Conservation (phyloP, 1,140 invertebrate species). For the Tetramorium simillimum region DNA sequence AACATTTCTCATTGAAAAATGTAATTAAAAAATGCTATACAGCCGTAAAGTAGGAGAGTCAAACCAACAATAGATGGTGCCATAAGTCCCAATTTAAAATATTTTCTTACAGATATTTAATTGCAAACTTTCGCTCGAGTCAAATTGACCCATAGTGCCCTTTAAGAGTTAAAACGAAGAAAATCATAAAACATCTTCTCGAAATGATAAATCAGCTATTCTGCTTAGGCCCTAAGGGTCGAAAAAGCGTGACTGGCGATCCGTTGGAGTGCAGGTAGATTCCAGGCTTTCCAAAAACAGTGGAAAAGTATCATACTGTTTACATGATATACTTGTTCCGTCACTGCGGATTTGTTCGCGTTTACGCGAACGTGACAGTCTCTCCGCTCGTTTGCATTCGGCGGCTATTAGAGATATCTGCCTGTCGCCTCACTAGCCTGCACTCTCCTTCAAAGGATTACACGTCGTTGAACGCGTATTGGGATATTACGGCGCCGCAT, state of each 20-base stretch:
- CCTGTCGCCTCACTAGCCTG: not conserved
- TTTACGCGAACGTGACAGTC: constrained; percentile 25
- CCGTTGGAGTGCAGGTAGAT: not conserved
- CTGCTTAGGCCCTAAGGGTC: not conserved
- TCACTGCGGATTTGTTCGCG: constrained; percentile 4
- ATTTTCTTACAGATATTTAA: too few relatives aligned
- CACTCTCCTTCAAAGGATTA: constrained; percentile 40
- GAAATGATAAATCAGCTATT: too few relatives aligned
- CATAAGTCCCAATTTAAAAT: too few relatives aligned
- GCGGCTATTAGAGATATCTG: constrained; percentile 36
- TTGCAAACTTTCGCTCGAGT: too few relatives aligned
- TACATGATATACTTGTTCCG: not conserved
- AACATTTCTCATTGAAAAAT: too few relatives aligned
- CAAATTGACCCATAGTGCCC: too few relatives aligned
- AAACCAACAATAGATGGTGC: too few relatives aligned
- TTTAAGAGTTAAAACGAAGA: too few relatives aligned
- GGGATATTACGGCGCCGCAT: not conserved
- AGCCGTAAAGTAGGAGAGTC: too few relatives aligned
- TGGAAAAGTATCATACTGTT: not conserved
- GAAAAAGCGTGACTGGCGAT: not conserved
- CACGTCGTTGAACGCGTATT: constrained; percentile 29
- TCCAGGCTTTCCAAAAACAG: not conserved
- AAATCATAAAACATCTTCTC: too few relatives aligned
- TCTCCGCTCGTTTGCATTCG: constrained; percentile 8
- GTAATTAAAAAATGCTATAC: too few relatives aligned